These are phyloP conservation scores for Falco concolor DNA, from an alignment of 2,797 vertebrate genomes.

Conservation along the genomic window DNA sequence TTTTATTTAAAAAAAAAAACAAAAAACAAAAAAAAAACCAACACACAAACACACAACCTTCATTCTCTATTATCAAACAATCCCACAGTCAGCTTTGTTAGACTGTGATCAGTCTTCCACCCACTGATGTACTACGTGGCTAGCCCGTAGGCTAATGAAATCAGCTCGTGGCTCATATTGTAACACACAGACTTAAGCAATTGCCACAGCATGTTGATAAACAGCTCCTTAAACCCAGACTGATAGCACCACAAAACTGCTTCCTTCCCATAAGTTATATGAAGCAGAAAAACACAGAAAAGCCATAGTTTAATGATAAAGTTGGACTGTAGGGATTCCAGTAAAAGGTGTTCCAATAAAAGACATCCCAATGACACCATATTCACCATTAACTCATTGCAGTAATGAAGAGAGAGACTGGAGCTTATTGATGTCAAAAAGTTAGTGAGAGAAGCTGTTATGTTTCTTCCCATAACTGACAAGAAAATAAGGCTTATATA, in stretches of 20 bases:
- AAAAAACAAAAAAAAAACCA: neutral
- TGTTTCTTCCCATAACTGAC: neutral
- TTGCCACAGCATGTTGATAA: neutral
- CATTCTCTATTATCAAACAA: neutral
- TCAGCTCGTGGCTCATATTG: neutral
- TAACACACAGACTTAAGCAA: neutral
- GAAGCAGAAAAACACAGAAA: neutral
- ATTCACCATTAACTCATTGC: neutral
- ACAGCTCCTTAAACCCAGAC: neutral
- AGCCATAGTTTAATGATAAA: neutral
- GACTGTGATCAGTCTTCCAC: neutral
- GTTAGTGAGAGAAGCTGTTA: neutral
- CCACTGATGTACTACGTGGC: neutral
- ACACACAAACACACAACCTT: neutral
- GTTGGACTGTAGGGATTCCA: neutral
- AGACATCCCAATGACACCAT: neutral
- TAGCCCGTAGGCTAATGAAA: conserved; percentile 3
- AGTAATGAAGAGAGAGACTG: neutral
- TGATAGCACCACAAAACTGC: neutral
- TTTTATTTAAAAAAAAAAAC: neutral
- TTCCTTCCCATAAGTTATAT: neutral
- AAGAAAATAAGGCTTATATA: neutral
- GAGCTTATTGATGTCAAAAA: neutral
- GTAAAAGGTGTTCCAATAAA: neutral
- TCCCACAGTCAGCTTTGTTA: neutral